Conservation (phyloP, 2,888 invertebrate species). For the Drosophila mimetica region DNA sequence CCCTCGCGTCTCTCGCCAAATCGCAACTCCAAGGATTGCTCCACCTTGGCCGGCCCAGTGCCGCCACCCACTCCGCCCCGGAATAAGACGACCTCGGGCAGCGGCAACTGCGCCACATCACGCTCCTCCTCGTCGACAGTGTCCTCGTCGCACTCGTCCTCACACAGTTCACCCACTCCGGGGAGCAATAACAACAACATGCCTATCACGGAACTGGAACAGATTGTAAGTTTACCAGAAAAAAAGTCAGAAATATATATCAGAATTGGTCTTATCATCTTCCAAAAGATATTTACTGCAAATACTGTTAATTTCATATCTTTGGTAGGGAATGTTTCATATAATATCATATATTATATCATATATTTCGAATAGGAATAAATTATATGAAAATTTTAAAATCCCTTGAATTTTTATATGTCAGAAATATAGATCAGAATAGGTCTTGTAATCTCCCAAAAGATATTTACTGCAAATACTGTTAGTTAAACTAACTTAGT, state of each 20-base stretch:
- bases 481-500: too few species aligned
- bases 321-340: too few species aligned
- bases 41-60: slow-evolving; percentile 80
- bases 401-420: too few species aligned
- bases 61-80: slow-evolving; percentile 87
- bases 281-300: neutral
- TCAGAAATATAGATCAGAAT: neutral
- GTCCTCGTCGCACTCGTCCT: slow-evolving; percentile 77
- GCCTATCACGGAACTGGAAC: slow-evolving; percentile 88
- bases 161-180: slow-evolving; percentile 83
- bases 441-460: neutral
- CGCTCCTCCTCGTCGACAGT: slow-evolving; percentile 85
- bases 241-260: neutral
- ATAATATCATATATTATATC: neutral
- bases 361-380: too few species aligned
- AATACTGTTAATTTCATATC: neutral
- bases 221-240: slow-evolving; percentile 87
- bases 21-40: slow-evolving; percentile 90
- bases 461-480: neutral
- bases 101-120: slow-evolving; percentile 85
- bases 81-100: slow-evolving; percentile 79
- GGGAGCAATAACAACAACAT: slow-evolving; percentile 84
- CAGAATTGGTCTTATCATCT: neutral
- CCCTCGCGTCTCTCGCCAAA: slow-evolving; percentile 93
- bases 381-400: too few species aligned